Base-by-base conservation (phyloP, 92 coral and sea anemone genomes). In the Epizoanthus scotinus region DNA sequence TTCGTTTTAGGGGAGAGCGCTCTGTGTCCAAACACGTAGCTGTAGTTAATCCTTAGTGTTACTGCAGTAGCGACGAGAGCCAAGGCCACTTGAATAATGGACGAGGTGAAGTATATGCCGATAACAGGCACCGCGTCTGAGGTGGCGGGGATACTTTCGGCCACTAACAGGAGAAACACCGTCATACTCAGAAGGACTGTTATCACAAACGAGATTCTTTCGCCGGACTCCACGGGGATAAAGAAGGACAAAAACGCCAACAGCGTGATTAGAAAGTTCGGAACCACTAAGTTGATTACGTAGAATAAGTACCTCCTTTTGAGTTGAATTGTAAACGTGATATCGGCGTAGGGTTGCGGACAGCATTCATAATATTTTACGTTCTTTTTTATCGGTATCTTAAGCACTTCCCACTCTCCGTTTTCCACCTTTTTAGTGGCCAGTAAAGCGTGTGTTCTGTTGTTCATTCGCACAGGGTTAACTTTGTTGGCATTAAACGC, bases 81-180 rank as follows among this genome's bases (percentile, higher is more conserved):
- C 6, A 93, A 77, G 6, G 98, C 85, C 0, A 94, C 94, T 54
- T 90, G 94, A 17, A 94, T 75, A 8, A 91, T 92, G n/a, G 97
- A 94, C 6, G 90, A 85, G 10, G 97, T 87, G 77, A 88, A 92
- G 78, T 84, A 90, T 72, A 92, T 87, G 20, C 97, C 97, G 24
- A 94, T 91, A 0, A 94, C 95, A 22, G 98, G 97, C 9, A 94
- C 94, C 6, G 97, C 94, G 17, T 92, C 97, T 5, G 97, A 92
- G 22, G 97, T 92, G 22, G 97, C 88, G 0, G 97, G 97, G 42
- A 92, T 90, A 49, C 91, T 87, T 79, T 92, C 97, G 1, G 97
- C 97, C 7, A 92, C 94, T 53, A 92, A 58, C 75, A 92, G 84
- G 44, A 92, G 85, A 44, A 92, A 92, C 40, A 92, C 97, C 4